Evolutionary conservation across 2,797 vertebrate species (phyloP), one percentile per base, ranked within the genome.

Genomic region (Sparus aurata): DNA sequence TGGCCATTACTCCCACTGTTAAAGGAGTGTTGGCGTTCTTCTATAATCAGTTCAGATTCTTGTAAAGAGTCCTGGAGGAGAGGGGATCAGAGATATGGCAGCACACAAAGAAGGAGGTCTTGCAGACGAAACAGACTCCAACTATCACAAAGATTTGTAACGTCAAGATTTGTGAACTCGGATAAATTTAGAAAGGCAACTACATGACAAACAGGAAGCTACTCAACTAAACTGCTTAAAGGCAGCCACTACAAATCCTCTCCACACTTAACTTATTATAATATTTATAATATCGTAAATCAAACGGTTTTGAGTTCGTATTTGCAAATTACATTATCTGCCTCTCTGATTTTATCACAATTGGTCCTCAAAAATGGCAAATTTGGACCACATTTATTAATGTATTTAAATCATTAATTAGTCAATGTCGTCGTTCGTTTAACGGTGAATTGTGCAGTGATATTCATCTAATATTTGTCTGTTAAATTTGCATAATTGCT

Each of bases 1-100:
- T 75, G 13, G 20, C 27, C 66, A 69, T 59, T 82, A 82, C 84
- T 88, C 45, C 84, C 3, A 1, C 59, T 59, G 64, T 73, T 71
- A 46, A 34, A 74, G 46, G 27, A 49, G 41, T 18, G 57, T 76
- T 61, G 47, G 50, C 71, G 27, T 43, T 69, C 22, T 49, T 49
- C 54, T n/a, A 58, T 60, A 61, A 75, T 77, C 69, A 41, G 47
- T 50, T 47, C 17, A 65, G 17, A 50, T 49, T 46, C 18, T 59
- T 55, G 11, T 34, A 25, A 53, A 43, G 59, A 46, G 53, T 53
- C 4, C 63, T 23, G 43, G n/a, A 59, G 30, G 8, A 49, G 17
- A 61, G 27, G 49, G 11, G 18, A 53, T 76, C 73, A 59, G 20
- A 66, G 23, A 78, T 61, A 55, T 20, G 45, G 18, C 1, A 45